Evolutionary conservation across 2,797 vertebrate species (phyloP).

Genomic region (Sebastes itinus): DNA sequence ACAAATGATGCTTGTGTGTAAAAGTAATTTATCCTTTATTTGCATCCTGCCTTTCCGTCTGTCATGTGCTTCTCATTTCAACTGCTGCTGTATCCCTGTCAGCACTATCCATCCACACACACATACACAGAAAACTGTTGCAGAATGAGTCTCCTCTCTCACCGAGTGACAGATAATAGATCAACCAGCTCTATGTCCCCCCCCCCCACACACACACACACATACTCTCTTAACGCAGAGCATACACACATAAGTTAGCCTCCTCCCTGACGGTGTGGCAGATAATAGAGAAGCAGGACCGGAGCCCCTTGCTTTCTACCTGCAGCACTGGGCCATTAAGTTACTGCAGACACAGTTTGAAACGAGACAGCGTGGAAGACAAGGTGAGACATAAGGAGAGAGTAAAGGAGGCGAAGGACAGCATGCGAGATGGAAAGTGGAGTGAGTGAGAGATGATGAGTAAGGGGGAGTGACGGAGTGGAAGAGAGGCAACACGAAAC

Average conservation of each 20-base stretch:
- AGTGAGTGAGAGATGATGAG: not conserved
- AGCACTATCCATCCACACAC: not conserved
- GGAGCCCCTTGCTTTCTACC: slow-evolving; percentile 10
- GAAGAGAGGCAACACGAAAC: not conserved
- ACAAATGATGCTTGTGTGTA: not conserved
- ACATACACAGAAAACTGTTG: not conserved
- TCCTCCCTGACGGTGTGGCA: not conserved
- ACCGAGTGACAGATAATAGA: slow-evolving; percentile 23
- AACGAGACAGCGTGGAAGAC: not conserved
- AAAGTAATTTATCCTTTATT: not conserved
- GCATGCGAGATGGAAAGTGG: not conserved
- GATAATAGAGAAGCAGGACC: slow-evolving; percentile 25
- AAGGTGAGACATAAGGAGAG: not conserved
- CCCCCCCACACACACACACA: not conserved
- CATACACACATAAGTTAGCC: not conserved
- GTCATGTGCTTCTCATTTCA: slow-evolving; percentile 9
- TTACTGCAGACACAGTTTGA: slow-evolving; percentile 30
- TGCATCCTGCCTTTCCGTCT: not conserved
- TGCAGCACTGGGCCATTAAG: slow-evolving; percentile 39
- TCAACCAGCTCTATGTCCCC: not conserved
- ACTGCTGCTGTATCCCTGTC: not conserved
- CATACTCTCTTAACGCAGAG: not conserved
- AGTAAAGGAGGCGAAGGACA: slow-evolving; percentile 2
- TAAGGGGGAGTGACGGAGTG: not conserved
- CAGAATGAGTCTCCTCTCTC: slow-evolving; percentile 20